Conservation (phyloP, 2,113 vertebrate genomes). For the Pedetes capensis region DNA sequence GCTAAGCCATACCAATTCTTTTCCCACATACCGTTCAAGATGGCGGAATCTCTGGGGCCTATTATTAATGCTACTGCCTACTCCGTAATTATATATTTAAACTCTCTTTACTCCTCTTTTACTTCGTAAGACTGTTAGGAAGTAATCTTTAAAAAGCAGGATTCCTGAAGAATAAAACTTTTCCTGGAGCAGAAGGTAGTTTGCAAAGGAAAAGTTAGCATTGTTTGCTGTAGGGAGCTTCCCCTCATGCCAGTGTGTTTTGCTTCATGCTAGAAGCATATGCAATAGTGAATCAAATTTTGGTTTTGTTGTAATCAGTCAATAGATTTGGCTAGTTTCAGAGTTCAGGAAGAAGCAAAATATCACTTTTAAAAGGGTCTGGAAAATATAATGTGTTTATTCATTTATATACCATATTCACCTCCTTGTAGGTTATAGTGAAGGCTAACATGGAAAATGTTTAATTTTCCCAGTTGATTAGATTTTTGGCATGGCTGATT, state of each 20-base stretch:
- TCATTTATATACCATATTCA: neutral
- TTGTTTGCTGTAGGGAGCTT: neutral
- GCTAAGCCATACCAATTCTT: slow-evolving; percentile 48
- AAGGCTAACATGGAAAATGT: neutral
- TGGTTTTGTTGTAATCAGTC: neutral
- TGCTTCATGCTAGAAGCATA: slow-evolving; percentile 34
- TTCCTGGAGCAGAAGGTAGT: slow-evolving; percentile 50
- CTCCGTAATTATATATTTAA: neutral
- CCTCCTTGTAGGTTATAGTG: neutral
- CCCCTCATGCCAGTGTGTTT: neutral
- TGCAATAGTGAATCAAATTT: neutral
- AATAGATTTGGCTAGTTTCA: slow-evolving; percentile 27
- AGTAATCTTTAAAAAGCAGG: slow-evolving; percentile 26
- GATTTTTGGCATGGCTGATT: neutral
- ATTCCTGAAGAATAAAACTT: slow-evolving; percentile 41
- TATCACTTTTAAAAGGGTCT: neutral
- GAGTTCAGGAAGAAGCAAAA: slow-evolving; percentile 67
- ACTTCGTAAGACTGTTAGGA: slow-evolving; percentile 58
- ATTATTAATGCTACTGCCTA: slow-evolving; percentile 49
- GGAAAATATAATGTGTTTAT: slow-evolving; percentile 10
- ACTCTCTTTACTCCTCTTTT: neutral
- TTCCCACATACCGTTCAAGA: slow-evolving; percentile 54
- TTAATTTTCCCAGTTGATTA: slow-evolving; percentile 11
- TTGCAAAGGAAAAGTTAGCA: slow-evolving; percentile 45
- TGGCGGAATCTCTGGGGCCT: slow-evolving; percentile 53